These are phyloP conservation scores for Eumacrocentrus americanus DNA, from an alignment of 2,888 invertebrate genomes.

Conservation along the genomic window DNA sequence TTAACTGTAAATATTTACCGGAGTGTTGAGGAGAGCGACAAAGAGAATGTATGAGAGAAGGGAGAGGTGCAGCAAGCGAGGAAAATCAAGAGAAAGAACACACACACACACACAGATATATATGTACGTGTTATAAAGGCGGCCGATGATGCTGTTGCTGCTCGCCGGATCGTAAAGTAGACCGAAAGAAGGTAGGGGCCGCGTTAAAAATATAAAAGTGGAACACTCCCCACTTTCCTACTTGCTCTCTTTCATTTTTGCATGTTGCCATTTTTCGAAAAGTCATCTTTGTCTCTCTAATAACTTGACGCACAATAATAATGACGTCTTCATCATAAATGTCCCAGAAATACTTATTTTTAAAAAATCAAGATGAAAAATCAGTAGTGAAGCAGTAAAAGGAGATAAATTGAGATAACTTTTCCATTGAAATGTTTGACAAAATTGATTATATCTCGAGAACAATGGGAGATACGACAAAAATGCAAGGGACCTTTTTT, in stretches of 20 bases:
- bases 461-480: no score
- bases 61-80: constrained; percentile 16
- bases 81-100: constrained; percentile 5
- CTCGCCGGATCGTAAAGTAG: constrained; percentile 47
- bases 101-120: not conserved
- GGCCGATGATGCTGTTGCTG: constrained; percentile 33
- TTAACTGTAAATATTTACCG: constrained; percentile 59
- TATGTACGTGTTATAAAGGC: not conserved
- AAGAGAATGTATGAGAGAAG: constrained; percentile 14
- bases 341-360: constrained; percentile 10
- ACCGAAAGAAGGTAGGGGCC: constrained; percentile 41
- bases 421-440: no score
- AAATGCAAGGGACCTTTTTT: no score
- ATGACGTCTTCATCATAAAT: not conserved
- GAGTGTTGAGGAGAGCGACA: constrained; percentile 28
- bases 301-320: not conserved
- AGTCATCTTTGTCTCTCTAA: constrained; percentile 8
- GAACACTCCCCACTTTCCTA: constrained; percentile 39
- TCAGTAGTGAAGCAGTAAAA: no score
- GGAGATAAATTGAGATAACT: no score
- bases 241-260: constrained; percentile 17
- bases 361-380: no score
- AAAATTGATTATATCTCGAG: no score
- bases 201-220: constrained; percentile 54
- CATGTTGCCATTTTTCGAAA: no score